These are phyloP conservation scores for Propsilocerus akamusi DNA, from an alignment of 1,140 invertebrate genomes.

Conservation along the genomic window DNA sequence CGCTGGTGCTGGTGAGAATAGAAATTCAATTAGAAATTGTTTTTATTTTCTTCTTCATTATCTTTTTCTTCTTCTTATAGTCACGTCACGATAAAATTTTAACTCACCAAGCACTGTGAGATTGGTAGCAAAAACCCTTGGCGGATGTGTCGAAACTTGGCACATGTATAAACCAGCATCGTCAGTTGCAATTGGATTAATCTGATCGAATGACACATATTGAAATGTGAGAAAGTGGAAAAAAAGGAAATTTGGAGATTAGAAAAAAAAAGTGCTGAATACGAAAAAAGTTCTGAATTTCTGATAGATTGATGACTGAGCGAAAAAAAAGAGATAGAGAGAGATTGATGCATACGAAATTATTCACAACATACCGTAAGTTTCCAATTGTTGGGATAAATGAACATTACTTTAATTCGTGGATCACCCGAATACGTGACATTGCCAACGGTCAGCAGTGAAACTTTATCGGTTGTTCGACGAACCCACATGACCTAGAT, in stretches of 20 bases:
- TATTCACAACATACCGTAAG: slow-evolving; percentile 27
- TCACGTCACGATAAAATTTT: background rate
- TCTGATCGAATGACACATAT: slow-evolving; percentile 21
- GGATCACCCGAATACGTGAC: slow-evolving; percentile 51
- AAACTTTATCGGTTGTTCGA: slow-evolving; percentile 45
- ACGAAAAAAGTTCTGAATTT: too few relatives aligned
- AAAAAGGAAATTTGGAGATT: too few relatives aligned
- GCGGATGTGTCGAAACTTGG: slow-evolving; percentile 72
- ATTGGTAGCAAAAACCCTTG: slow-evolving; percentile 40
- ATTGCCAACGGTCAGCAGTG: slow-evolving; percentile 55
- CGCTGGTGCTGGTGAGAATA: slow-evolving; percentile 33
- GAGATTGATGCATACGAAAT: too few relatives aligned
- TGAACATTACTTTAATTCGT: slow-evolving; percentile 48
- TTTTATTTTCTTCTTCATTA: background rate
- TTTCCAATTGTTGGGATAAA: slow-evolving; percentile 72
- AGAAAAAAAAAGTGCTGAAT: too few relatives aligned
- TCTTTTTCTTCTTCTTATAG: background rate
- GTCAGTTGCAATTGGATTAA: slow-evolving; percentile 48
- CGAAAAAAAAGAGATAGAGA: too few relatives aligned
- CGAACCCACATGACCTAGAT: slow-evolving; percentile 61
- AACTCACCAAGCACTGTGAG: slow-evolving; percentile 36
- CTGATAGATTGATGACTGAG: too few relatives aligned
- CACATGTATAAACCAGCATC: slow-evolving; percentile 69
- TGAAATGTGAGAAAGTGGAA: background rate
- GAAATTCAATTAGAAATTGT: background rate